Evolutionary conservation across 1,140 invertebrate species (phyloP).

Genomic region (Tetragonula clypearis): DNA sequence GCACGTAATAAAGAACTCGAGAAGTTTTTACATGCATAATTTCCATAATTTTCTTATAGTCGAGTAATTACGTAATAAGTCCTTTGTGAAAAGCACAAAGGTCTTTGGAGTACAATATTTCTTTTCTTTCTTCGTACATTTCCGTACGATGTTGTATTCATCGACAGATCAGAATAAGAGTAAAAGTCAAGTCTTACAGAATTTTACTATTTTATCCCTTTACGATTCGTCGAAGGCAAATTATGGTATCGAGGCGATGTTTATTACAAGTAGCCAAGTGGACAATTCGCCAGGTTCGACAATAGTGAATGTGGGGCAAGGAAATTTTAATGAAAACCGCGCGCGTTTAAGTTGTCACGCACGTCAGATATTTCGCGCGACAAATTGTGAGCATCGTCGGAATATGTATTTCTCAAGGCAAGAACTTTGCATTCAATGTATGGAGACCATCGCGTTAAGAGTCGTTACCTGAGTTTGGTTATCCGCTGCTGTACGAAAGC

Average conservation of each 20-base stretch:
- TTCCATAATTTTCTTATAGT: no score
- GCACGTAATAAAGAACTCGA: background rate
- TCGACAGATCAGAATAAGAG: no score
- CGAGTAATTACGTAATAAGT: no score
- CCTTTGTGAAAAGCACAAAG: no score
- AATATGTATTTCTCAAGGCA: conserved; percentile 42
- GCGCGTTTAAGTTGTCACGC: conserved; percentile 52
- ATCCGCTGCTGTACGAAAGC: conserved; percentile 62
- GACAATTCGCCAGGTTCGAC: background rate
- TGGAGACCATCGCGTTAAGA: conserved; percentile 63
- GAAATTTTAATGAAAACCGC: conserved; percentile 35
- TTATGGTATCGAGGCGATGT: background rate
- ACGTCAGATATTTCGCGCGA: conserved; percentile 60
- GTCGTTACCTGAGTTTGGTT: conserved; percentile 67
- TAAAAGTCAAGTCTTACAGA: no score
- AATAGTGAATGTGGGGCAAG: background rate
- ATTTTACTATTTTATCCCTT: no score
- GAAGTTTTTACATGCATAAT: no score
- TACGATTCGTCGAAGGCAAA: no score
- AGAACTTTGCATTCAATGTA: conserved; percentile 53
- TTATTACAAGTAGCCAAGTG: background rate
- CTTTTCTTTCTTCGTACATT: no score
- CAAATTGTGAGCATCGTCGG: conserved; percentile 61
- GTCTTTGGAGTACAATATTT: no score
- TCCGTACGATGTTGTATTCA: no score